These are phyloP conservation scores for Neogale vison DNA, from an alignment of 2,113 vertebrate species.

Conservation along the genomic window DNA sequence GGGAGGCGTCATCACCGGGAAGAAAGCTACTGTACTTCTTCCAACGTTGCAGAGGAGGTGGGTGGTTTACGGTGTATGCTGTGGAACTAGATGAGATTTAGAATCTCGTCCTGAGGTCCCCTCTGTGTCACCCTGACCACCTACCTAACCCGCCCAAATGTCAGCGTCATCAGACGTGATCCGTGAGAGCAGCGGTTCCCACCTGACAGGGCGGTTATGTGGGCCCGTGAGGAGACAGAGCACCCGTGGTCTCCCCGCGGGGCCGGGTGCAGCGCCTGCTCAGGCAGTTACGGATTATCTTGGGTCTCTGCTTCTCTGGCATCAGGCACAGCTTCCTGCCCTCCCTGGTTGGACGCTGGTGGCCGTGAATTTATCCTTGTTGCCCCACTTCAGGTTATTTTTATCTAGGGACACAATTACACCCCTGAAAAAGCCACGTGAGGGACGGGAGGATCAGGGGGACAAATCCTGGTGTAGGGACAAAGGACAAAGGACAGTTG, in stretches of 20 bases:
- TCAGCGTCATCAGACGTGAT: not conserved
- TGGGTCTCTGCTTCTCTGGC: rapidly evolving
- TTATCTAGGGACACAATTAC: not conserved
- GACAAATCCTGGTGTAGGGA: no score
- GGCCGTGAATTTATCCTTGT: not conserved
- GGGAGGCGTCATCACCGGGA: no score
- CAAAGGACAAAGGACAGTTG: no score
- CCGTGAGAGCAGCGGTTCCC: not conserved
- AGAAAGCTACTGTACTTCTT: not conserved
- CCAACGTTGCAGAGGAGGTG: not conserved
- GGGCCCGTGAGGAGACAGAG: rapidly evolving
- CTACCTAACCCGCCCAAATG: not conserved
- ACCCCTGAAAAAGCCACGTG: not conserved
- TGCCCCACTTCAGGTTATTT: not conserved
- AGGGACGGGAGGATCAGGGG: not conserved
- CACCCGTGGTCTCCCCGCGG: rapidly evolving
- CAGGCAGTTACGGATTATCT: rapidly evolving
- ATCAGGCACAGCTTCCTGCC: not conserved
- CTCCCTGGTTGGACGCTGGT: no score
- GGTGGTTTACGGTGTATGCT: not conserved
- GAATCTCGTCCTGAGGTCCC: not conserved
- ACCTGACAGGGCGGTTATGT: no score
- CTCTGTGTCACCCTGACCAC: not conserved
- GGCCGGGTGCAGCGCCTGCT: not conserved
- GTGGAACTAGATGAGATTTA: not conserved